These are phyloP conservation scores for Drosophila mulleri DNA, from an alignment of 2,888 invertebrate genomes.

Conservation along the genomic window DNA sequence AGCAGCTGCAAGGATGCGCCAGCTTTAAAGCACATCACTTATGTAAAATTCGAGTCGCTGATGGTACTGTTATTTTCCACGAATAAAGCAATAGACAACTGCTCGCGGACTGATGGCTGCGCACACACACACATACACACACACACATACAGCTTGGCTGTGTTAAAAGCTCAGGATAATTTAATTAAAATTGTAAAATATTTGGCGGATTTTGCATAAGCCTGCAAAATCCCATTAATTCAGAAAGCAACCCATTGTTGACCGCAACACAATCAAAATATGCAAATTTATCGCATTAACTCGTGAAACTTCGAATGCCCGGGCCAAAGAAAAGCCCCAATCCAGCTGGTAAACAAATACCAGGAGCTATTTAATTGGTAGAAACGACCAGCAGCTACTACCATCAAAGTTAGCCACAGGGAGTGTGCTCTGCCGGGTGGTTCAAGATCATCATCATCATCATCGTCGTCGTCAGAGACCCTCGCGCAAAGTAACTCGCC, in stretches of 20 bases:
- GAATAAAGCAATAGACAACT: conserved; percentile 36
- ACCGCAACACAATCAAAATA: conserved; percentile 83
- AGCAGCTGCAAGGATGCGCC: conserved; percentile 21
- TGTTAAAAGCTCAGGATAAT: conserved; percentile 71
- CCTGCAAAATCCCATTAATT: conserved; percentile 83
- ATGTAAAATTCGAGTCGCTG: conserved; percentile 30
- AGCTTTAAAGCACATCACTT: conserved; percentile 27
- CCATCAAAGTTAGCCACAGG: conserved; percentile 19
- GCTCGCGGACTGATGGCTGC: conserved; percentile 10
- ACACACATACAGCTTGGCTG: conserved; percentile 32
- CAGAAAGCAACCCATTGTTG: conserved; percentile 81
- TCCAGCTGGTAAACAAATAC: conserved; percentile 63
- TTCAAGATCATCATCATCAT: conserved; percentile 23
- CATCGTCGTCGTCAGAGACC: background rate
- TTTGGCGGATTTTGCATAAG: conserved; percentile 81
- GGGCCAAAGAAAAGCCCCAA: conserved; percentile 52
- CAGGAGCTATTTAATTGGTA: conserved; percentile 71
- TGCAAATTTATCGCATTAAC: conserved; percentile 84
- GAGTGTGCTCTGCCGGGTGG: conserved; percentile 8
- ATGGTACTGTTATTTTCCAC: conserved; percentile 40
- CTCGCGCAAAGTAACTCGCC: conserved; percentile 30
- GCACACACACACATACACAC: background rate
- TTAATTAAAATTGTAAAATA: conserved; percentile 82
- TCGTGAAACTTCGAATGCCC: conserved; percentile 70
- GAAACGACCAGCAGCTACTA: conserved; percentile 56